Conservation (phyloP, 1,140 invertebrate species). For the Drosophila malerkotliana region DNA sequence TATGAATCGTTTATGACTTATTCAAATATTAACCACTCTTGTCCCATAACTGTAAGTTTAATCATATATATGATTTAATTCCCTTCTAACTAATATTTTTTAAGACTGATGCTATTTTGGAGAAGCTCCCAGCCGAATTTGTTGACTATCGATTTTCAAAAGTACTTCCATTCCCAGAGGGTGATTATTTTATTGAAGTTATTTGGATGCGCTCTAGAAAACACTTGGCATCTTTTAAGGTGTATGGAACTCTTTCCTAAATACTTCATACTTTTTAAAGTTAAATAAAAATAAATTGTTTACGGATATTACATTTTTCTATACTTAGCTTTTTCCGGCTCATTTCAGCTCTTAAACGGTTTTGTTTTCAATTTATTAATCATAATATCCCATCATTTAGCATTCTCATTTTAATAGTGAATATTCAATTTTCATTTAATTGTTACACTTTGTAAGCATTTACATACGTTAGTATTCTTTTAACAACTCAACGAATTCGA, state of each 20-base stretch:
- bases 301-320: no score
- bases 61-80: neutral
- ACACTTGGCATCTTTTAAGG: neutral
- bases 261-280: neutral
- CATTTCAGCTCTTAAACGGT: no score
- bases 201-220: neutral
- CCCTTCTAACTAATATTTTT: neutral
- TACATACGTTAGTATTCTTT: no score
- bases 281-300: neutral
- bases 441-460: no score
- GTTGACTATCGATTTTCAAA: neutral
- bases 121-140: neutral
- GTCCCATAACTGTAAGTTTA: neutral
- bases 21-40: slow-evolving; percentile 19
- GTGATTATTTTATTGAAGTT: neutral
- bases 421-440: no score
- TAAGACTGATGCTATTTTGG: neutral
- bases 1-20: neutral
- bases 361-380: no score
- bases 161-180: neutral
- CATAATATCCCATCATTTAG: no score
- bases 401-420: no score
- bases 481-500: no score
- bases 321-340: no score
- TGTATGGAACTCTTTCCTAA: neutral